These are phyloP conservation scores for Oxyruncus cristatus DNA, from an alignment of 2,113 vertebrate species.

Conservation along the genomic window DNA sequence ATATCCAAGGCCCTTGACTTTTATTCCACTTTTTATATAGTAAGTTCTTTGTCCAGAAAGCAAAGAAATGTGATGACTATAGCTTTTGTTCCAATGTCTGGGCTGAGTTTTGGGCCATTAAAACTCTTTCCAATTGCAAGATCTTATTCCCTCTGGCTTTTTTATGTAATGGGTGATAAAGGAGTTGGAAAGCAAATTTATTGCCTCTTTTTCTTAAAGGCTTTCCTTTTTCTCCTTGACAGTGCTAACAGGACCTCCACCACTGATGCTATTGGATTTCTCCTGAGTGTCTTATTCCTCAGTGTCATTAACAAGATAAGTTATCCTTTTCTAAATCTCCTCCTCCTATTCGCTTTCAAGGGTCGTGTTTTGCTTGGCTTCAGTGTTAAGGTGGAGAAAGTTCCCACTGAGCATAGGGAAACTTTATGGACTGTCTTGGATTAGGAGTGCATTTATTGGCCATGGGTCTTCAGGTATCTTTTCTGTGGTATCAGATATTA, in stretches of 20 bases:
- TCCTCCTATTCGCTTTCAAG: slow-evolving; percentile 23
- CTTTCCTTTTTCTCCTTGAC: slow-evolving; percentile 19
- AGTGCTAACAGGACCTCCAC: not conserved
- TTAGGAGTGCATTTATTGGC: not conserved
- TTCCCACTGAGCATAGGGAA: not conserved
- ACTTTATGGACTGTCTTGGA: not conserved
- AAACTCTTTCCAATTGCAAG: slow-evolving; percentile 49
- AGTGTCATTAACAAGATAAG: slow-evolving; percentile 22
- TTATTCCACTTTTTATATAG: slow-evolving; percentile 15
- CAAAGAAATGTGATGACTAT: slow-evolving; percentile 50
- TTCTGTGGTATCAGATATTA: not conserved
- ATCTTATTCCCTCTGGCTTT: slow-evolving; percentile 21
- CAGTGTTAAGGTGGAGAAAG: not conserved
- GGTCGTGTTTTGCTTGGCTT: slow-evolving; percentile 2
- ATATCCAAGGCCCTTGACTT: not conserved
- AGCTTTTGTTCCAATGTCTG: slow-evolving; percentile 39
- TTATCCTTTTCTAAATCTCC: slow-evolving; percentile 41
- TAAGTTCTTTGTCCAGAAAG: slow-evolving; percentile 41
- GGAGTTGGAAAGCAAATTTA: slow-evolving; percentile 39
- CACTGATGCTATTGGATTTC: slow-evolving; percentile 2
- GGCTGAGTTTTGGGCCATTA: slow-evolving; percentile 10
- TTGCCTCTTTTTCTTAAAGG: slow-evolving; percentile 42
- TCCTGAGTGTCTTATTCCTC: not conserved
- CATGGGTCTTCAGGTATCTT: not conserved
- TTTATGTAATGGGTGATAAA: slow-evolving; percentile 47